Evolutionary conservation across 1,140 invertebrate species (phyloP).

Genomic region (Elysia chlorotica): DNA sequence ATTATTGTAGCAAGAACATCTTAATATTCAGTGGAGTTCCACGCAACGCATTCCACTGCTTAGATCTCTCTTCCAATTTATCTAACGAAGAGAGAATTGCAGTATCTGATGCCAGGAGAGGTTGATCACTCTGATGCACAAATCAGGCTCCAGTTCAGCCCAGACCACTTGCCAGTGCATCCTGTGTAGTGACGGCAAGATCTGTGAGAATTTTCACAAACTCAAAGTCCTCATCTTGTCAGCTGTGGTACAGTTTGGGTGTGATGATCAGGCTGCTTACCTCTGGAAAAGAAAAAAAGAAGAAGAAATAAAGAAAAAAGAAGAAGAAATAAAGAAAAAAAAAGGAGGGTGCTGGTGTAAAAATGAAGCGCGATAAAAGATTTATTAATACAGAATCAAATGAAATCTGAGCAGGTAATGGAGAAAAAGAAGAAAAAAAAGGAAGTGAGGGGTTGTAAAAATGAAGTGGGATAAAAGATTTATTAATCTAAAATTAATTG

Average conservation of each 20-base stretch:
- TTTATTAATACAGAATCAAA: background rate
- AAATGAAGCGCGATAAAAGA: background rate
- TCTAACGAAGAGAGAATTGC: no score
- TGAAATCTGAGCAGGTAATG: background rate
- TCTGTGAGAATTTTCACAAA: background rate
- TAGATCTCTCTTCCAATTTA: no score
- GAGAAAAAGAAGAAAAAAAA: background rate
- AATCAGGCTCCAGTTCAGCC: no score
- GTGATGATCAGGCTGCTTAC: slow-evolving; percentile 3
- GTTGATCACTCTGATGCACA: no score
- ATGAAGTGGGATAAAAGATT: background rate
- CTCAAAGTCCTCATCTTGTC: background rate
- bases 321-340: background rate
- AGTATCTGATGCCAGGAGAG: no score
- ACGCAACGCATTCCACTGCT: no score
- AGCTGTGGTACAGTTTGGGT: slow-evolving; percentile 10
- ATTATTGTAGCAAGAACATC: no score
- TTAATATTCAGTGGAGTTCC: no score
- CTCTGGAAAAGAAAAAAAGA: slow-evolving; percentile 4
- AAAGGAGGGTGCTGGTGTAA: background rate
- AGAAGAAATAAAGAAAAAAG: background rate
- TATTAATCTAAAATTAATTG: background rate
- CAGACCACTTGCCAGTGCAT: no score
- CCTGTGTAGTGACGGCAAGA: no score
- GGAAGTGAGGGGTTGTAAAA: background rate